These are phyloP conservation scores for Molanna angustata DNA, from an alignment of 2,888 invertebrate genomes.

Conservation along the genomic window DNA sequence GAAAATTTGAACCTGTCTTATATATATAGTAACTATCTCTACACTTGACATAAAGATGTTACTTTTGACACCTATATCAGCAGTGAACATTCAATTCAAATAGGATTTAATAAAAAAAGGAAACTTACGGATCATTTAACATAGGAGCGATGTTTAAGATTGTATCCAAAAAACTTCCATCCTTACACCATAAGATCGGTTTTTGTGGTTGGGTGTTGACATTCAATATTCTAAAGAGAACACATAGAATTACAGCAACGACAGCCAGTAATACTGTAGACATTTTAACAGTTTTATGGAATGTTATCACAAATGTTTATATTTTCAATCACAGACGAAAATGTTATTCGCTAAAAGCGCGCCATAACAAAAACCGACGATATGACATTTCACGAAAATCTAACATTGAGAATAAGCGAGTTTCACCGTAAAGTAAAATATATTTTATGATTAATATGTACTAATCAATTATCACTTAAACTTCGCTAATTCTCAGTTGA, in stretches of 20 bases:
- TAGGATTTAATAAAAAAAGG: conserved; percentile 11
- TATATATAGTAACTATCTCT: no score
- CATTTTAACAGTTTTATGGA: conserved; percentile 57
- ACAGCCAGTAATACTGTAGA: conserved; percentile 79
- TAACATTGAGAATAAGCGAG: no score
- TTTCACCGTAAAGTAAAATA: no score
- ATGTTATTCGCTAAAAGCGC: neutral
- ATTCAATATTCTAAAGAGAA: conserved; percentile 80
- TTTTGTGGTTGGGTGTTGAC: conserved; percentile 80
- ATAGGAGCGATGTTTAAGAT: conserved; percentile 77
- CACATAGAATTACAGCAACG: conserved; percentile 77
- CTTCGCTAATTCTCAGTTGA: no score
- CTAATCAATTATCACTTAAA: no score
- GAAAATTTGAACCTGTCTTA: no score
- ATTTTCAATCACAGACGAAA: conserved; percentile 5
- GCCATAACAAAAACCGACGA: no score
- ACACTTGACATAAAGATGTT: no score
- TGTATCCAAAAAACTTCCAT: conserved; percentile 72
- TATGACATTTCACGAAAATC: no score
- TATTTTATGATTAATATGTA: no score
- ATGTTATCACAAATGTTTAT: neutral
- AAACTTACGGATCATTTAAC: conserved; percentile 79
- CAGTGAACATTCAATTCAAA: no score
- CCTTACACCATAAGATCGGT: conserved; percentile 74
- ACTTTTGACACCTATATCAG: no score